Evolutionary conservation across 2,888 invertebrate genomes (phyloP), one percentile per base, ranked within the genome.

Genomic region (Blastobasis adustella): DNA sequence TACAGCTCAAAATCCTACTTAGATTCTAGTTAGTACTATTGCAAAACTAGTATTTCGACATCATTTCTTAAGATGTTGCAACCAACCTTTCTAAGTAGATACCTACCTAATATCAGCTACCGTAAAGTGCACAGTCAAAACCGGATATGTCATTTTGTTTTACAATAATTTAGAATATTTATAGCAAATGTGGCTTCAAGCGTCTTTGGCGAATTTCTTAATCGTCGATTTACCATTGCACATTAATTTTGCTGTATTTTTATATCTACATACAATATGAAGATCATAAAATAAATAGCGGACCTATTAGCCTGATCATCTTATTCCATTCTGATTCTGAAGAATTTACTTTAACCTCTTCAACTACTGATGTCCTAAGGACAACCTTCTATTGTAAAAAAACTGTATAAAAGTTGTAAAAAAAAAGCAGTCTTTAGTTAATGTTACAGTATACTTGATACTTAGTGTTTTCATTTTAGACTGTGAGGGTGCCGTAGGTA

Each of bases 161-260:
- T 62, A 70, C 62, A 69, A 68, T 63, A 66, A 63, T 72, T 60
- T 67, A 75, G 75, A 76, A 73, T 62, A 71, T 82, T 81, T 83
- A 83, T 83, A 82, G 83, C 80, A 70, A 71, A 58, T 57, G 65
- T 63, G 65, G 60, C 67, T 60, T 71, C 63, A 62, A 52, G 39
- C 10, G 5, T 38, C 37, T 50, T 55, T 49, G 53, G n/a, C 49
- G 53, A 47, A 54, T 56, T 49, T 53, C 51, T 50, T 57, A 49
- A 49, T 37, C 52, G 56, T 52, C 46, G 48, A 39, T 39, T 10
- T 6, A 4, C 10, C 3, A 7, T 10, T 39, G 4, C 5, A 47
- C n/a, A 47, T 39, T n/a, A n/a, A 39, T 6, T 47, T 10, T 40
- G n/a, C 7, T 9, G 6, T 9, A 46, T 37, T 45, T 23, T 23